Conservation (phyloP, 2,113 vertebrate genomes). For the Seriola dumerili region DNA sequence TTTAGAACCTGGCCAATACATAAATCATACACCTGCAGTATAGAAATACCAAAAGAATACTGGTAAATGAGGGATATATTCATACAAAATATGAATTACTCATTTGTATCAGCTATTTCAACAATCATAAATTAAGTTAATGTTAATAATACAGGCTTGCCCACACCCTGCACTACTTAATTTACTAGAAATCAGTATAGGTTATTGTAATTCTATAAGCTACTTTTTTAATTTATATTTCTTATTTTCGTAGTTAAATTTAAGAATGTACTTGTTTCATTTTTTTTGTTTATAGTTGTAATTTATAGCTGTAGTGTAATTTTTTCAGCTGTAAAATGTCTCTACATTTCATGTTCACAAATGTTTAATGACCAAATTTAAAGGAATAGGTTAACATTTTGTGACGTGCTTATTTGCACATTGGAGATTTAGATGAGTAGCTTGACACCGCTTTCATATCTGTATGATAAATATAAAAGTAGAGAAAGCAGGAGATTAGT, state of each 20-base stretch:
- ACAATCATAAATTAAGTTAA: neutral
- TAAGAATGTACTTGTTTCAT: neutral
- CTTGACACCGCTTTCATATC: neutral
- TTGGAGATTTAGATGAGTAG: neutral
- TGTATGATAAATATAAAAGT: too few species aligned
- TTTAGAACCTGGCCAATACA: slow-evolving; percentile 3
- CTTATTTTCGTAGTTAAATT: too few species aligned
- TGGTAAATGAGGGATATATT: neutral
- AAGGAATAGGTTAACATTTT: neutral
- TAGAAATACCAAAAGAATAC: neutral
- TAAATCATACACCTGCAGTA: neutral
- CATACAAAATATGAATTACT: neutral
- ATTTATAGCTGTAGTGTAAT: too few species aligned
- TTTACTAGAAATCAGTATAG: neutral
- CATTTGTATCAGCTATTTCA: neutral
- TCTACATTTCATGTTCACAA: neutral
- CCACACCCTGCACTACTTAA: neutral
- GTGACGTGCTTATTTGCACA: neutral
- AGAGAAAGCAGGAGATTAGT: too few species aligned
- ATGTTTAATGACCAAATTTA: neutral
- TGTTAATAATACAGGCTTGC: neutral
- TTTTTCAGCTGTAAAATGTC: neutral
- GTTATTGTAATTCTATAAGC: neutral
- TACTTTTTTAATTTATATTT: neutral
- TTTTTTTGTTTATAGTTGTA: neutral